phyloP scores from a whole-genome alignment of 2,113 vertebrate genomes.

The Canis aureus region DNA sequence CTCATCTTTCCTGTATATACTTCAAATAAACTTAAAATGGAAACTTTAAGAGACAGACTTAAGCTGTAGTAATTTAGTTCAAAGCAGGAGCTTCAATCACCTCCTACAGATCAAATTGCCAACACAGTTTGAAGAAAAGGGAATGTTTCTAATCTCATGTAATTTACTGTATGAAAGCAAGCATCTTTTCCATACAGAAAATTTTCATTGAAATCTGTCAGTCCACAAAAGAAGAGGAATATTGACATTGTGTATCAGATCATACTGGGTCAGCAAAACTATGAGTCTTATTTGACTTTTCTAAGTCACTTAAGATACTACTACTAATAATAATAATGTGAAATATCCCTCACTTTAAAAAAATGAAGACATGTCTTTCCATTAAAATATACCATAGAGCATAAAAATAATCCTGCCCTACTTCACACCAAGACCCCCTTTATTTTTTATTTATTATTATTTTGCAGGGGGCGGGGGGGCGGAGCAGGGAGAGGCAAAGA shows the following conservation, averaged over 20 bases:
- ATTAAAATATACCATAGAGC: slow-evolving; percentile 22
- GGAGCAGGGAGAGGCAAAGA: not conserved
- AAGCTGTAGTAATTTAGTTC: slow-evolving; percentile 64
- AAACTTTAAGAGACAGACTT: slow-evolving; percentile 61
- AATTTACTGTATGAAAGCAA: slow-evolving; percentile 67
- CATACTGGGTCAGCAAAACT: slow-evolving; percentile 1
- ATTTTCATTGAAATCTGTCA: slow-evolving; percentile 40
- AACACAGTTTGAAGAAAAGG: slow-evolving; percentile 67
- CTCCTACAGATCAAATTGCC: slow-evolving; percentile 72
- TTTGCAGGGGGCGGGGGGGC: not conserved
- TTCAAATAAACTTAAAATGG: slow-evolving; percentile 70
- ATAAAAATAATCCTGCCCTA: slow-evolving; percentile 10
- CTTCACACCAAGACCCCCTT: not conserved
- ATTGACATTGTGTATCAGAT: not conserved
- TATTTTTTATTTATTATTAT: not conserved
- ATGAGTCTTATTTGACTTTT: not conserved
- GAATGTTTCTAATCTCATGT: slow-evolving; percentile 74
- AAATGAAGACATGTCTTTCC: not conserved
- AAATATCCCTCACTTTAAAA: not conserved
- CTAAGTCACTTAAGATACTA: not conserved
- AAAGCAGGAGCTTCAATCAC: slow-evolving; percentile 69
- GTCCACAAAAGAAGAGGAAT: not conserved
- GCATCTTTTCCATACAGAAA: slow-evolving; percentile 28
- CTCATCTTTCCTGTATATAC: not conserved
- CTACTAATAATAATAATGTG: not conserved